Percentiles rank a stretch among this genome's conserved stretches.
Evolutionary conservation across 2,797 vertebrate species (phyloP).

Genomic region (Xenentodon cancila): DNA sequence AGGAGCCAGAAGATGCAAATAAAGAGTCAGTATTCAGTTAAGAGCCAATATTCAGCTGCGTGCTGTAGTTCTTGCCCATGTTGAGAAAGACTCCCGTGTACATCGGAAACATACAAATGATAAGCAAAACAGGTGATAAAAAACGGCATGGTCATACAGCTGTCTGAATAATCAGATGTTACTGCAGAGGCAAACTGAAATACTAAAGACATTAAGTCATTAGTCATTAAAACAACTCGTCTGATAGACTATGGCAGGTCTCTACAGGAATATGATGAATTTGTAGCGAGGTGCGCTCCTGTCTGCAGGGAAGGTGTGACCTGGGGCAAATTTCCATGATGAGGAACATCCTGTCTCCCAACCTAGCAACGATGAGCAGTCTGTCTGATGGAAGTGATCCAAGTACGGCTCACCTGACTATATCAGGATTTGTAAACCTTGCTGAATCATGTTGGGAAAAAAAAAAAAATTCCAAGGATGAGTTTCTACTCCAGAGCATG

Average conservation of each 20-base stretch:
- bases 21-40: not conserved
- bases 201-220: too few species aligned
- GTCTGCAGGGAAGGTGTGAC: constrained; percentile 12
- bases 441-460: constrained; percentile 14
- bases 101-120: too few species aligned
- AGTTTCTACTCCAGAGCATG: constrained; percentile 23
- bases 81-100: too few species aligned
- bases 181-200: too few species aligned
- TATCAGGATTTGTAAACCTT: not conserved
- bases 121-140: too few species aligned
- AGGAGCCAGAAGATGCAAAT: not conserved
- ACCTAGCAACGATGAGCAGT: constrained; percentile 42
- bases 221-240: too few species aligned
- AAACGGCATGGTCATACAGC: too few species aligned
- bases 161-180: too few species aligned
- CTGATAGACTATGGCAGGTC: constrained; percentile 5
- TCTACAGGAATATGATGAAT: not conserved
- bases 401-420: constrained; percentile 20
- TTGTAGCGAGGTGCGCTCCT: not conserved
- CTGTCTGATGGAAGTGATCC: constrained; percentile 36
- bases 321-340: not conserved
- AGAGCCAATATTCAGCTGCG: too few species aligned
- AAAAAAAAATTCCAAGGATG: not conserved
- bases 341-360: constrained; percentile 11
- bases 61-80: not conserved